Evolutionary conservation across 2,113 vertebrate species (phyloP).

Genomic region (Chaetodon trifascialis): DNA sequence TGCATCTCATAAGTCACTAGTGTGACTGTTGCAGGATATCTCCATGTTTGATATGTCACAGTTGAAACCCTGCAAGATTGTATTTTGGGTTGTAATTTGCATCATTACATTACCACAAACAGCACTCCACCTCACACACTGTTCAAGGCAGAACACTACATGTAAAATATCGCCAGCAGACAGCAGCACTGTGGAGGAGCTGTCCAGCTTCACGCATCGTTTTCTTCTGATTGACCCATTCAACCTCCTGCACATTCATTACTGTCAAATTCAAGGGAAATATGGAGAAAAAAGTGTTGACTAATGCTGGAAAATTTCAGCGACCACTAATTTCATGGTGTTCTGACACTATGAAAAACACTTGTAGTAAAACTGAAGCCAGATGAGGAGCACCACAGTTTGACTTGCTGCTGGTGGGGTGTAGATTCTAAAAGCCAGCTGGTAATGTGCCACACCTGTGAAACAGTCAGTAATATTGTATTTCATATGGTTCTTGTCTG

Average conservation of each 20-base stretch:
- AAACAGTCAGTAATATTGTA: background rate
- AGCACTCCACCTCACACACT: background rate
- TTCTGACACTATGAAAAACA: background rate
- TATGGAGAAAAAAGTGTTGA: too few relatives aligned
- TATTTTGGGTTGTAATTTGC: constrained; percentile 3
- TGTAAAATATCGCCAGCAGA: background rate
- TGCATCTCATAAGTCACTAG: background rate
- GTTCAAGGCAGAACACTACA: background rate
- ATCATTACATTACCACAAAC: background rate
- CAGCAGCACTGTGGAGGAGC: background rate
- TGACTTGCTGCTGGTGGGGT: background rate
- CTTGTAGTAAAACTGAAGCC: background rate
- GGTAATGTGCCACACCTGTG: background rate
- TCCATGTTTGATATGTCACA: background rate
- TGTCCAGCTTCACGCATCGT: background rate
- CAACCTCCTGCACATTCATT: background rate
- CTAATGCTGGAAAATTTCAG: background rate
- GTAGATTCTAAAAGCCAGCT: background rate
- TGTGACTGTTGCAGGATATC: background rate
- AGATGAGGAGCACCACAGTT: background rate
- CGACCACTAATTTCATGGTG: background rate
- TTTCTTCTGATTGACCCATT: background rate
- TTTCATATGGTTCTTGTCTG: background rate
- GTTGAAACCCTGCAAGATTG: background rate
- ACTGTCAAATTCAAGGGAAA: background rate